Conservation (phyloP, 2,797 vertebrate genomes). For the Sciurus carolinensis region DNA sequence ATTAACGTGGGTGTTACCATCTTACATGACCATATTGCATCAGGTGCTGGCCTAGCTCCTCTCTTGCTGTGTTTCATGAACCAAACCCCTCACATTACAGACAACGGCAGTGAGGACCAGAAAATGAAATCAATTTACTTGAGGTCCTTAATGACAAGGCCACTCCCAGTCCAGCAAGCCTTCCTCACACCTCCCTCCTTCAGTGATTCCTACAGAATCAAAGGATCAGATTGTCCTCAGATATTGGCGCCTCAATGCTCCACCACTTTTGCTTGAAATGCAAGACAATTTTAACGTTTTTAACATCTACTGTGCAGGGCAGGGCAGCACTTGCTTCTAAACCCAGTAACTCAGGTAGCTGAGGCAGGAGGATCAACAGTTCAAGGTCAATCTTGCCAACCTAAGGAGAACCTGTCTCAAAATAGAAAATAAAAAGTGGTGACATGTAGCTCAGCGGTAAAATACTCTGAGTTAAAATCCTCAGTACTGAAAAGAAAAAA, state of each 20-base stretch:
- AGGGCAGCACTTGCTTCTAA: too few relatives aligned
- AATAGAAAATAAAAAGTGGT: too few relatives aligned
- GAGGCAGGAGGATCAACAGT: too few relatives aligned
- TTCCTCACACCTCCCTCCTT: background rate
- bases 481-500: too few relatives aligned
- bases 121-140: conserved; percentile 20
- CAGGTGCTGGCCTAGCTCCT: background rate
- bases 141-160: background rate
- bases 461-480: too few relatives aligned
- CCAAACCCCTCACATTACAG: background rate
- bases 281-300: background rate
- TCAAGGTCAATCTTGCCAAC: too few relatives aligned
- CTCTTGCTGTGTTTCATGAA: background rate
- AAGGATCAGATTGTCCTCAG: background rate
- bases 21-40: background rate
- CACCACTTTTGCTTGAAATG: conserved; percentile 4
- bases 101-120: background rate
- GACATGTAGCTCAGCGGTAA: too few relatives aligned
- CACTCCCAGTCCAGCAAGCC: background rate
- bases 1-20: background rate
- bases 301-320: background rate
- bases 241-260: background rate
- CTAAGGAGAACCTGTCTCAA: too few relatives aligned
- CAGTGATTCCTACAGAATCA: background rate
- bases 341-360: too few relatives aligned